Evolutionary conservation across 2,797 vertebrate genomes (phyloP), one percentile per base, ranked within the genome.

Genomic region (Podarcis lilfordi): DNA sequence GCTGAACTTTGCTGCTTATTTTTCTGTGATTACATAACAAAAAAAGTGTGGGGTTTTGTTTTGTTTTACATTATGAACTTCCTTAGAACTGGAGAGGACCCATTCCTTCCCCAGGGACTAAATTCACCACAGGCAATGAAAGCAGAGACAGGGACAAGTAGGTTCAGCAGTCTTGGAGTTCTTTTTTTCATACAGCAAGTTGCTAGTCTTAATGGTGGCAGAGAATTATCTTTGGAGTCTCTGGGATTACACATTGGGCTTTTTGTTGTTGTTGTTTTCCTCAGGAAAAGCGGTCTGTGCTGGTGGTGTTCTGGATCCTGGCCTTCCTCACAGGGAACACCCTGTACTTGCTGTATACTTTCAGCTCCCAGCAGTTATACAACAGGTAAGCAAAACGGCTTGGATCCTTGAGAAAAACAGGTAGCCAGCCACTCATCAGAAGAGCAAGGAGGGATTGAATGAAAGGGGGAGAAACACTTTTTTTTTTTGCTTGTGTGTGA

Each of bases 201-300:
- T 61, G 7, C 9, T 66, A 23, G 74, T 19, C n/a, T 21, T 50
- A 1, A 7, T 45, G 29, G 25, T 21, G 19, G 9, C 75, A 68
- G 27, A 27, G 23, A 19, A 64, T 13, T 55, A 68, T 32, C 13
- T 32, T 66, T 21, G 55, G 68, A 32, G 21, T 23, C 6, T 25
- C 3, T 3, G 25, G 3, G 25, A 5, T 71, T 32, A n/a, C 29
- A 1, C 7, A 5, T 35, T 69, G 25, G 21, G 50, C 50, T 55
- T 55, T 55, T 15, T 55, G 50, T 55, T 55, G 10, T 50, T 50
- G 50, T 50, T 50, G 11, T 50, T 15, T 3, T 55, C 50, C 87
- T 75, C 95, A 99, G 99, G 99, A 99, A 93, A 98, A 98, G 82
- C 97, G 99, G 32, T 99, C 99, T 0, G 95, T 99, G 68, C 95